These are phyloP conservation scores for Charaxes varanes DNA, from an alignment of 1,140 invertebrate species.

Conservation along the genomic window DNA sequence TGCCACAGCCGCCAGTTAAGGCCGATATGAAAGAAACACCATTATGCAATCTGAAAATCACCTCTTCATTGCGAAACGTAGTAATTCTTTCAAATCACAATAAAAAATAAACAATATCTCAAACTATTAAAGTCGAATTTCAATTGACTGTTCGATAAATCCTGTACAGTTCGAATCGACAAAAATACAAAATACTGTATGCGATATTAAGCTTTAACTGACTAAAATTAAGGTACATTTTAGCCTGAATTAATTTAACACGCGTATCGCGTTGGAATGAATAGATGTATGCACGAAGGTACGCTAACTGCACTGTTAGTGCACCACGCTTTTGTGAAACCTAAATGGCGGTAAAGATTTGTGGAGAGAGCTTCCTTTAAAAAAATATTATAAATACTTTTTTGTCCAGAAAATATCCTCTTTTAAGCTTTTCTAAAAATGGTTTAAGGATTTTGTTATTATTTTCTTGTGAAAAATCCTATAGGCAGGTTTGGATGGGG, in stretches of 20 bases:
- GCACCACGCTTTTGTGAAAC: constrained; percentile 57
- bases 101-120: neutral
- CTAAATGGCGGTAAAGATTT: constrained; percentile 37
- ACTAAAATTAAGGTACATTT: constrained; percentile 39
- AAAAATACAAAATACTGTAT: no score
- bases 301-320: constrained; percentile 58
- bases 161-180: no score
- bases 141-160: no score
- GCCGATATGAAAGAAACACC: constrained; percentile 29
- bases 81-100: constrained; percentile 9
- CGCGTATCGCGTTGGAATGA: constrained; percentile 45
- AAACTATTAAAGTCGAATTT: constrained; percentile 3
- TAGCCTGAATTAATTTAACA: constrained; percentile 23
- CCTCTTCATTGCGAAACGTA: constrained; percentile 29
- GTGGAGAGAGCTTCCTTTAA: constrained; percentile 38
- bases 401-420: no score
- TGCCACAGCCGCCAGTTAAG: constrained; percentile 17
- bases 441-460: no score
- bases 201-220: constrained; percentile 23
- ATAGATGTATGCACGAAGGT: constrained; percentile 62
- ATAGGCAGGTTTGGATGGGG: no score
- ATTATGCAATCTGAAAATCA: constrained; percentile 56
- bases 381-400: no score
- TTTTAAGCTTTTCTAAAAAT: no score
- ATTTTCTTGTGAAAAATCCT: no score